phyloP scores from a whole-genome alignment of 2,113 vertebrate species.

The Pardalotus punctatus region DNA sequence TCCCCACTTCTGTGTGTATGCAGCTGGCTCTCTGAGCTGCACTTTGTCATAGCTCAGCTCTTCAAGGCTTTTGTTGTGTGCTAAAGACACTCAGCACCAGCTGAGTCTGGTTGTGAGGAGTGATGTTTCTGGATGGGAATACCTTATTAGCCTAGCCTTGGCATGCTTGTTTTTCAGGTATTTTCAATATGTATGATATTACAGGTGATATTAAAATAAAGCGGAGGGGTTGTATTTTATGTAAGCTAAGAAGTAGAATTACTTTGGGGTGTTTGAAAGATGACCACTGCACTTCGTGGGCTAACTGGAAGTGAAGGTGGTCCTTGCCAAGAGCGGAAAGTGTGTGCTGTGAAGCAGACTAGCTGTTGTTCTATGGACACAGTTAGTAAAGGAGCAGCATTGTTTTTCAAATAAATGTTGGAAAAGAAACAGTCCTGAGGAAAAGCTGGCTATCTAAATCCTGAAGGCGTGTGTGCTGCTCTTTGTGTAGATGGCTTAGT shows the following conservation, averaged over 20 bases:
- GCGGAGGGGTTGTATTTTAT: background rate
- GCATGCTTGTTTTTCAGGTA: background rate
- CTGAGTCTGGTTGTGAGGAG: background rate
- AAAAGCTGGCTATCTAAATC: background rate
- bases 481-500: background rate
- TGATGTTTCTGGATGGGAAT: background rate
- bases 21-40: background rate
- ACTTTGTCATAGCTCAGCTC: background rate
- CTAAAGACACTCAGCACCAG: fast-evolving
- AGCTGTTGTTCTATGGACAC: background rate
- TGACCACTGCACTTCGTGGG: background rate
- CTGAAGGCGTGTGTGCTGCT: background rate
- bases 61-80: background rate
- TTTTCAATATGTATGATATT: background rate
- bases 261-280: background rate
- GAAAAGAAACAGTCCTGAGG: background rate
- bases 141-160: background rate
- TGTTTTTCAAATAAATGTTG: background rate
- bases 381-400: background rate
- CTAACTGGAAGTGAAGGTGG: background rate
- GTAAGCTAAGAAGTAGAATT: background rate
- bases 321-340: background rate
- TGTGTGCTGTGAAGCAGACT: background rate
- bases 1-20: background rate
- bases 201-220: background rate